Evolutionary conservation across 2,888 invertebrate genomes (phyloP), one percentile per base, ranked within the genome.

Genomic region (Morpho helenor): DNA sequence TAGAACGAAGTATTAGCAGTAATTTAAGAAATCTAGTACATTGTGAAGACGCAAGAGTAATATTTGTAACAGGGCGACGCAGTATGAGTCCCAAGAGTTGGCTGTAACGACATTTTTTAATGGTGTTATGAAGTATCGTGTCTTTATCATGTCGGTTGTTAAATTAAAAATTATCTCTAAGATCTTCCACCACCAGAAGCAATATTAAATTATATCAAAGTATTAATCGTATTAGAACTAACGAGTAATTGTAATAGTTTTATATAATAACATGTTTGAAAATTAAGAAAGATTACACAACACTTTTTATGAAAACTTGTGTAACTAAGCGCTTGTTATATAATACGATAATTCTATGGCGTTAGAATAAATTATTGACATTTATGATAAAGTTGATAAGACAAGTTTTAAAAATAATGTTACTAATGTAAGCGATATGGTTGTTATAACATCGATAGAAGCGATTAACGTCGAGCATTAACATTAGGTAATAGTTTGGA

Each of bases 121-220:
- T 31, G 10, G 41, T 45, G 49, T 64, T 23, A 50, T 56, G 61
- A 60, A 59, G 63, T 55, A 59, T 46, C 57, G 39, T 54, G 48
- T 46, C 16, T 51, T 10, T 42, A 6, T 9, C 52, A 31, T 43
- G 45, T 45, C 45, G 42, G 47, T 43, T 41, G 44, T 60, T 46
- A 52, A 62, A 39, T 45, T 52, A 52, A 50, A 55, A 52, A 44
- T 60, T 56, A 60, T 62, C 39, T 62, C 70, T 73, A 71, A 75
- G 73, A 77, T 77, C 80, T 82, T 80, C 79, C 77, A 76, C 79
- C 72, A 54, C 71, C 63, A 70, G 72, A 85, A 87, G 87, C 86
- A 87, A 87, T 87, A 86, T 69, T 81, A 76, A 74, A 58, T 77
- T 79, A 69, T 71, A 71, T 66, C 68, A 69, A 63, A 59, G 56